Base-by-base conservation (phyloP, 2,888 invertebrate genomes). In the Nyleta sp. region DNA sequence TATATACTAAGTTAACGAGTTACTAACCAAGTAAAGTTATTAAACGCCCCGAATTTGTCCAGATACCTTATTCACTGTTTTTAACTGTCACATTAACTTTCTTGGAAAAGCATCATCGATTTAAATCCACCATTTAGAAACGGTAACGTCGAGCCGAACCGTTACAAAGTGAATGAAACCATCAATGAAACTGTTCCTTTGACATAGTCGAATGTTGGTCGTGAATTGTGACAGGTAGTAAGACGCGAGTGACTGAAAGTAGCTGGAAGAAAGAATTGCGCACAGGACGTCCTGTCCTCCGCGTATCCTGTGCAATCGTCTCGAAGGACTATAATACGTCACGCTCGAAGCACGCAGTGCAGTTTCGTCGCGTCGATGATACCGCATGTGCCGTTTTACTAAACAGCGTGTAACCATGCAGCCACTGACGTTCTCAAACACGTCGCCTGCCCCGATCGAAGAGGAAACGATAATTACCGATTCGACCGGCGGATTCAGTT, bases 381-480 rank as follows among this genome's bases (percentile, higher is more conserved):
- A 35, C 62, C 18, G 55, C 44, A 68, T 75, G 65, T 59, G 52
- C 50, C 20, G 73, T 50, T 64, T 73, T 78, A 59, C 35, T 72
- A 78, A 78, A 59, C 73, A 73, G 73, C 73, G 73, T 73, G 78
- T 78, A 73, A 78, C 78, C 73, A 57, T 42, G 18, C 35, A 52
- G 57, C 13, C 28, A 64, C 57, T 11, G 28, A 38, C 57, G 70
- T 75, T 75, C 75, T 64, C 75, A 75, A 75, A 75, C 18, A 53
- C 40, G 3, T 53, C 59, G 53, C 57, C 1, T 18, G 15, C 13
- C 64, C 50, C 42, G 18, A 64, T 64, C 50, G 64, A 55, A 64
- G 40, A 46, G 60, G 62, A 62, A 62, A 46, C 52, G 28, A 59
- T 60, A 59, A 70, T 71, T 71, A 62, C 53, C 59, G 8, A 71